Base-by-base conservation (phyloP, 1,140 invertebrate species). In the Neodiprion pinetum region DNA sequence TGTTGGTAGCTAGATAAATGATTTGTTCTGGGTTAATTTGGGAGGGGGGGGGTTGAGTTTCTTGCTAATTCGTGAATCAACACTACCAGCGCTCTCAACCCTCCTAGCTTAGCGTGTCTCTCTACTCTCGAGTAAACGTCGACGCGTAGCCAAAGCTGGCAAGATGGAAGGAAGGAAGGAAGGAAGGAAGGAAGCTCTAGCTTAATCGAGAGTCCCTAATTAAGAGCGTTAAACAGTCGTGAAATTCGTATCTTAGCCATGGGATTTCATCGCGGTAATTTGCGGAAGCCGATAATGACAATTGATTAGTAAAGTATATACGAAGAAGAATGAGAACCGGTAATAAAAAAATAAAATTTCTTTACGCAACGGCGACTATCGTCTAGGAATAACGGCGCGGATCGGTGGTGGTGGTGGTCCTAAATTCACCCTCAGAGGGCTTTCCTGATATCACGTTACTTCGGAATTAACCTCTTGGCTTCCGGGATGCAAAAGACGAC, bases 191-290 rank as follows among this genome's bases (percentile, higher is more conserved):
- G 77, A 40, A 3, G 65, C 80, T 77, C 76, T 71, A 74, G 76
- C 74, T 81, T 75, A 81, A 81, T 77, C 80, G 75, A 82, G 81
- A 77, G 81, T 79, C 82, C 81, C 82, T 83, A 83, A 83, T 83
- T 83, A 83, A 83, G 82, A 83, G 82, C 82, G 82, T 83, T 83
- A 83, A 83, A 82, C 81, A 82, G 81, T 77, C 81, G 82, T 83
- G 82, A 83, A 83, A 83, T 83, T 82, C 82, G 82, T 82, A 83
- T 83, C 82, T 80, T 80, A 61, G 11, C 53, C 53, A 9, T 17
- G 53, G 28, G 28, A 40, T 40, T 40, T 40, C 28, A 40, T 40
- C 28, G 2, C 28, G 2, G 28, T 40, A 40, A 40, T 40, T 40
- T 5, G 28, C 28, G 28, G 28, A 40, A 5, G 28, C 28, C 28